Conservation (phyloP, 1,140 invertebrate genomes). For the Pseudomyrmex pallidus region DNA sequence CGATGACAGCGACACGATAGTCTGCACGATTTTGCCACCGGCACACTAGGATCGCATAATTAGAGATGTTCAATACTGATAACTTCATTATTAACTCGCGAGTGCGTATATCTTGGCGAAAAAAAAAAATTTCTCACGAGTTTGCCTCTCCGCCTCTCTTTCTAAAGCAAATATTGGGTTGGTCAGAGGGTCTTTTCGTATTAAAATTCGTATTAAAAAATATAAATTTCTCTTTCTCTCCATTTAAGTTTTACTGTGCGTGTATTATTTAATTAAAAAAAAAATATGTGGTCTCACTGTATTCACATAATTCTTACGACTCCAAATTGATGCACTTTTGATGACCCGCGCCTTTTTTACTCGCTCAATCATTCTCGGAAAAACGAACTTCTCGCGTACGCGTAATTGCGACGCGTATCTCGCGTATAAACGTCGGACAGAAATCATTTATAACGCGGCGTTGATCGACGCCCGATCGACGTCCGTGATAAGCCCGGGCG, state of each 20-base stretch:
- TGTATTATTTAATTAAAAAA: no score
- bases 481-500: slow-evolving; percentile 41
- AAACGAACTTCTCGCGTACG: slow-evolving; percentile 1
- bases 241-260: no score
- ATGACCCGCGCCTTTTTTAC: neutral
- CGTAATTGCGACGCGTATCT: slow-evolving; percentile 11
- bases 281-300: no score
- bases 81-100: no score
- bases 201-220: no score
- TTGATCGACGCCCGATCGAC: slow-evolving; percentile 63
- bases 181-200: no score
- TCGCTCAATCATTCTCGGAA: neutral
- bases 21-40: slow-evolving; percentile 2
- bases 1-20: slow-evolving; percentile 27
- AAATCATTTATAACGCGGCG: slow-evolving; percentile 68
- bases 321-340: neutral
- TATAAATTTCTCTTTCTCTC: no score
- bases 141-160: no score
- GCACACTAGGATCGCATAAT: neutral
- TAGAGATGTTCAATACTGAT: neutral
- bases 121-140: no score
- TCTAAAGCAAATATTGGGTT: no score
- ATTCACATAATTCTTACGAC: no score
- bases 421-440: slow-evolving; percentile 55
- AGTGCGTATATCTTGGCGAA: no score